These are phyloP conservation scores for Drosophila melanosoma DNA, from an alignment of 2,888 invertebrate genomes.

Conservation along the genomic window DNA sequence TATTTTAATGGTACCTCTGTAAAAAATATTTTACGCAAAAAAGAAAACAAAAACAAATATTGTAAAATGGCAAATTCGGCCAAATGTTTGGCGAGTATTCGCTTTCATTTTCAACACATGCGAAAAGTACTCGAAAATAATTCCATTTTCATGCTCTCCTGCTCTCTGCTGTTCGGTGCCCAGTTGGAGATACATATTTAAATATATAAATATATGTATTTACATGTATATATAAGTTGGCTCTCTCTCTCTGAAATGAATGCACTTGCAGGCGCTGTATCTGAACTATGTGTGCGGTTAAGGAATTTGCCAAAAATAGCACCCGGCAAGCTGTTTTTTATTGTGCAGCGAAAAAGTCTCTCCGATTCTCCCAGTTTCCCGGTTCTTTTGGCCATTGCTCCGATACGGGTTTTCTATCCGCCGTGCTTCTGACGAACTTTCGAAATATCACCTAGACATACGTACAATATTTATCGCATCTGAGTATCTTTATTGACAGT, in stretches of 20 bases:
- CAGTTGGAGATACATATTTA: constrained; percentile 28
- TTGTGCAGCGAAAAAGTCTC: constrained; percentile 29
- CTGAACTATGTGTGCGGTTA: constrained; percentile 59
- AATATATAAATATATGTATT: constrained; percentile 21
- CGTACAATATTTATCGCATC: not conserved
- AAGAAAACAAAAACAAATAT: not conserved
- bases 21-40: constrained; percentile 2
- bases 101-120: constrained; percentile 41
- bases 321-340: constrained; percentile 52
- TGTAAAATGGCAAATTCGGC: constrained; percentile 10
- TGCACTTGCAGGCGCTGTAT: constrained; percentile 60
- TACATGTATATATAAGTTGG: constrained; percentile 10
- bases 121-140: constrained; percentile 12
- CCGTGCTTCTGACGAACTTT: constrained; percentile 12
- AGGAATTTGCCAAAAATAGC: constrained; percentile 78
- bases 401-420: constrained; percentile 4
- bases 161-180: not conserved
- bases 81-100: constrained; percentile 33
- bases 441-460: constrained; percentile 32
- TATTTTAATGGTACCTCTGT: constrained; percentile 4
- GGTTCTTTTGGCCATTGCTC: constrained; percentile 34
- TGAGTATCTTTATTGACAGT: constrained; percentile 26
- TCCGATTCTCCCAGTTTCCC: constrained; percentile 13
- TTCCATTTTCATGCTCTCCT: constrained; percentile 4
- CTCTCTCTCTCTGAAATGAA: constrained; percentile 12